Base-by-base conservation (phyloP, 2,888 invertebrate species). In the Invenusta paracnida region DNA sequence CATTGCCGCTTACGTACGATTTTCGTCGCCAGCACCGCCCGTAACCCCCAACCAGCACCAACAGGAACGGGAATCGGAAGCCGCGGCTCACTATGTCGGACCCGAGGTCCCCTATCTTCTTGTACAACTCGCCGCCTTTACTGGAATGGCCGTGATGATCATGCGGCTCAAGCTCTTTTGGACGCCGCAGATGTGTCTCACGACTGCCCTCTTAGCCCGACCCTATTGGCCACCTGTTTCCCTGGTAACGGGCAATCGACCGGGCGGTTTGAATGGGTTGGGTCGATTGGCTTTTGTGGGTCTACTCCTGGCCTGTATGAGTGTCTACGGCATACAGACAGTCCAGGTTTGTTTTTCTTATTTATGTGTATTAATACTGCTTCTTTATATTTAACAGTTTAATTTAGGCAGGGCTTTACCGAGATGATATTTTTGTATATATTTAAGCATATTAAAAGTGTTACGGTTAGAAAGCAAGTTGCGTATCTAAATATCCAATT, bases 121-220 rank as follows among this genome's bases (percentile, higher is more conserved):
- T 30, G 92, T 94, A 11, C 95, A 95, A 90, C 92, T 94, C 91
- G 91, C 93, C 48, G 94, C 94, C 66, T 96, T 94, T 90, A 93
- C 93, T 0, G 89, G 93, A 0, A 94, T 95, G 94, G 95, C 95
- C n/a, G 90, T 92, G 0, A 90, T 95, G 13, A 93, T 95, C 2
- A 95, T 95, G 95, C 92, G 95, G 89, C 90, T 95, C 82, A 95
- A 95, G 89, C 90, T 95, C 84, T 93, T 95, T 88, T 94, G 95
- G 90, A 94, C 94, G 0, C 95, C 95, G 0, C 95, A 95, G 88
- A 91, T 95, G 89, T 95, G 95, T 90, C 93, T 96, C 0, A 92
- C 95, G 0, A 93, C 94, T 0, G 94, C 95, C 0, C 91, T 95
- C 0, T 91, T 94, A 25, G 93, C 94, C 87, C 92, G 92, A 92